These are phyloP conservation scores for Kryptopterus vitreolus DNA, from an alignment of 2,797 vertebrate genomes.

Conservation along the genomic window DNA sequence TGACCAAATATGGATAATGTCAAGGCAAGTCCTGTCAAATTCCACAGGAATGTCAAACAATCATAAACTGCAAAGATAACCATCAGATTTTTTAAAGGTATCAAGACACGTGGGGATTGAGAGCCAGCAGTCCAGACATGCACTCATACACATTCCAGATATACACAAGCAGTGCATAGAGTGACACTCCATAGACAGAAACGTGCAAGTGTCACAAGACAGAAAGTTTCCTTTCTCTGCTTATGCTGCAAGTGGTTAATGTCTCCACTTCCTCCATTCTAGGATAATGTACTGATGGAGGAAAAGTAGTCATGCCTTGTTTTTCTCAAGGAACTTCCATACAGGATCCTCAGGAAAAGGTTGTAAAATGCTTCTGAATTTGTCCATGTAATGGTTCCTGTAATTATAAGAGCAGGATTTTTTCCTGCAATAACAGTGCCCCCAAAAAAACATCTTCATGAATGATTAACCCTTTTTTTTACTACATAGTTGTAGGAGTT, in stretches of 20 bases:
- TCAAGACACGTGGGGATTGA: conserved; percentile 11
- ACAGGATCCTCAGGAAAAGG: background rate
- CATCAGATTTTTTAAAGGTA: conserved; percentile 34
- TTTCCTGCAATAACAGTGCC: background rate
- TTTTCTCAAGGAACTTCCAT: conserved; percentile 9
- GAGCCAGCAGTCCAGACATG: conserved; percentile 17
- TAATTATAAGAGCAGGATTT: background rate
- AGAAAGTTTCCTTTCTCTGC: conserved; percentile 35
- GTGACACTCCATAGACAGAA: conserved; percentile 4
- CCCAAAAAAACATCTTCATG: background rate
- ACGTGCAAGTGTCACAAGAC: conserved; percentile 24
- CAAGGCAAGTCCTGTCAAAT: conserved; percentile 36
- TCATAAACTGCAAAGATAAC: conserved; percentile 5
- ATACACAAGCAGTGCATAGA: background rate
- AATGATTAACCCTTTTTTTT: background rate
- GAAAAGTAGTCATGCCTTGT: conserved; percentile 11
- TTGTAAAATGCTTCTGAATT: background rate
- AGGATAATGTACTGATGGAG: conserved; percentile 28
- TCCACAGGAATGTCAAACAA: conserved; percentile 32
- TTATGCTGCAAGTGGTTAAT: conserved; percentile 8
- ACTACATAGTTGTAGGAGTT: background rate
- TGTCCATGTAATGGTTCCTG: background rate
- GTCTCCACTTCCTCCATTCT: conserved; percentile 20
- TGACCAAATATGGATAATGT: conserved; percentile 29
- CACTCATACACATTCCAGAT: conserved; percentile 17